These are phyloP conservation scores for Babyrousa celebensis DNA, from an alignment of 2,797 vertebrate species.

Conservation along the genomic window DNA sequence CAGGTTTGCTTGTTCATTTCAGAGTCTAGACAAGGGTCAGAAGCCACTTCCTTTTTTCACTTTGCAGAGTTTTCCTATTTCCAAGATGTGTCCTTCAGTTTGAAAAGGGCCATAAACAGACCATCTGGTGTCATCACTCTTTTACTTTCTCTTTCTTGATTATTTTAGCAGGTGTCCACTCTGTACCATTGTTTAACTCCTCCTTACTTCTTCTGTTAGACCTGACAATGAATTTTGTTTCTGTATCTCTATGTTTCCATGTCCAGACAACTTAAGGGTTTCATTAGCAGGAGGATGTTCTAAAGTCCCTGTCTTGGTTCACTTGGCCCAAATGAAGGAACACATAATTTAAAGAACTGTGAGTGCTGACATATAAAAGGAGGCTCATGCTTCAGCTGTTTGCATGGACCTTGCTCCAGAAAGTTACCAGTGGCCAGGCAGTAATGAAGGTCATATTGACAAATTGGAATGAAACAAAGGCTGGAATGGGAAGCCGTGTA, in stretches of 20 bases:
- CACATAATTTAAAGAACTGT: constrained; percentile 23
- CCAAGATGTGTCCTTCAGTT: not conserved
- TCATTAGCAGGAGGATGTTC: not conserved
- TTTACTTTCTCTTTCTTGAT: not conserved
- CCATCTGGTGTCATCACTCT: not conserved
- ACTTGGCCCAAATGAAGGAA: constrained; percentile 26
- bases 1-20: constrained; percentile 40
- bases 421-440: not conserved
- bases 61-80: constrained; percentile 48
- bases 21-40: constrained; percentile 58
- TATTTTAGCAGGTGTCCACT: not conserved
- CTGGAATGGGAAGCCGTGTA: constrained; percentile 1
- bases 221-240: not conserved
- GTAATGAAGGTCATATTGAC: constrained; percentile 38
- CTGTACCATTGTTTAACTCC: not conserved
- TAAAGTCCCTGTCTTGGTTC: not conserved
- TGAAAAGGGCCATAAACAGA: not conserved
- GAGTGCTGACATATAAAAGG: not conserved
- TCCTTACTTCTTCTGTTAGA: constrained; percentile 21
- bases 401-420: not conserved
- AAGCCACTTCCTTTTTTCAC: constrained; percentile 49
- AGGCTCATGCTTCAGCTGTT: constrained; percentile 30
- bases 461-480: constrained; percentile 32
- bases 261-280: not conserved
- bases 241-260: not conserved